Base-by-base conservation (phyloP, 2,113 vertebrate genomes). In the Trinectes maculatus region DNA sequence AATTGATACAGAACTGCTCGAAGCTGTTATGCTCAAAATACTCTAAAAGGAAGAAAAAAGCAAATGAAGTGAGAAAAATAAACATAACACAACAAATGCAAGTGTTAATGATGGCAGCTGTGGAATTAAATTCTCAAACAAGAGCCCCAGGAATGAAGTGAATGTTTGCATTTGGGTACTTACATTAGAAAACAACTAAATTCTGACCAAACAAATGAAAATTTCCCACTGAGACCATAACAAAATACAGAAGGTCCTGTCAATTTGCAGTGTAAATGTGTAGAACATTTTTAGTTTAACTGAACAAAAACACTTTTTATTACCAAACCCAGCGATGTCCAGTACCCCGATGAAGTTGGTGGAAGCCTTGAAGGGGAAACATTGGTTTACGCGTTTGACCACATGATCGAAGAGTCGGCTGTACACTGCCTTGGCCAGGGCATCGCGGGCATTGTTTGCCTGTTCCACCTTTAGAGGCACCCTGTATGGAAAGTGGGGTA, bases 21-120 rank as follows among this genome's bases (percentile, higher is more conserved):
- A 96, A 99, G 91, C 98, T 99, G 94, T 99, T 99, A 84, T 97
- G 97, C 76, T 99, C 98, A 88, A 99, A 99, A 87, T 99, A 99
- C 86, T 99, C 98, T 99, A 86, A 57, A 66, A 52, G 29, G 25
- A 53, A 59, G 58, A 42, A 42, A 58, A 86, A 90, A 89, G 77
- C 33, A 85, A 4, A 10, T 12, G 10, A 21, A 77, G 88, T 80
- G 52, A n/a, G 21, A 31, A 55, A n/a, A n/a, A n/a, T n/a, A 68
- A 85, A 91, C 4, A 86, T 16, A 90, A 76, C 9, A 68, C 16
- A 58, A 13, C 39, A 54, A 79, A 73, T 56, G 31, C 22, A 37
- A n/a, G 11, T 44, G 25, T 72, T 75, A 72, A 79, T 79, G 60
- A 71, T 53, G 19, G 39, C 48, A 68, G 58, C 4, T 1, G 24